Conservation (phyloP, 2,888 invertebrate species). For the Mythimna pallens region DNA sequence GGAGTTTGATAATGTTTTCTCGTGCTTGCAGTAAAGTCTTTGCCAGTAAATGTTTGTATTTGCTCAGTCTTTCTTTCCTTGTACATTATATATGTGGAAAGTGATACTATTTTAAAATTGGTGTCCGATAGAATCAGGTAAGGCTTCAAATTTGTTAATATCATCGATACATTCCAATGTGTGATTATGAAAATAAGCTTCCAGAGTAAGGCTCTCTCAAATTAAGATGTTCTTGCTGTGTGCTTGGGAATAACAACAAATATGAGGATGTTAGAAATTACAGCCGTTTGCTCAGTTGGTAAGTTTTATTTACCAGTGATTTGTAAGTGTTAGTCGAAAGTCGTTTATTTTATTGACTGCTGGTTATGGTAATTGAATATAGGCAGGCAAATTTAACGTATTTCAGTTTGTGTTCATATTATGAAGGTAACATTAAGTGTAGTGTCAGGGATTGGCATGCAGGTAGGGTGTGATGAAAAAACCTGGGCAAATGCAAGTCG, state of each 20-base stretch:
- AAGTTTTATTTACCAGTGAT: constrained; percentile 45
- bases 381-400: background rate
- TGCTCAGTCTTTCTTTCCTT: too few relatives aligned
- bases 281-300: constrained; percentile 44
- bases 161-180: background rate
- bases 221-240: constrained; percentile 72
- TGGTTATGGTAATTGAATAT: constrained; percentile 16
- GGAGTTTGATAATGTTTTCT: too few relatives aligned
- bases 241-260: constrained; percentile 62
- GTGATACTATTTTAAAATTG: background rate
- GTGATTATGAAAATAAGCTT: constrained; percentile 9
- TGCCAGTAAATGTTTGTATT: too few relatives aligned
- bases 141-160: too few relatives aligned
- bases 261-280: constrained; percentile 60
- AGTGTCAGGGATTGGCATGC: background rate
- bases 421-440: background rate
- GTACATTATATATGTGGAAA: background rate
- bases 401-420: background rate
- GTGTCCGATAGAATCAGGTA: too few relatives aligned
- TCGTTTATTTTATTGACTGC: constrained; percentile 33
- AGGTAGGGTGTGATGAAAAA: background rate
- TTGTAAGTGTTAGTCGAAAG: constrained; percentile 44
- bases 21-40: too few relatives aligned
- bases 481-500: too few relatives aligned
- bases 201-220: constrained; percentile 21